These are phyloP conservation scores for Tapirus terrestris DNA, from an alignment of 2,113 vertebrate genomes.

Conservation along the genomic window DNA sequence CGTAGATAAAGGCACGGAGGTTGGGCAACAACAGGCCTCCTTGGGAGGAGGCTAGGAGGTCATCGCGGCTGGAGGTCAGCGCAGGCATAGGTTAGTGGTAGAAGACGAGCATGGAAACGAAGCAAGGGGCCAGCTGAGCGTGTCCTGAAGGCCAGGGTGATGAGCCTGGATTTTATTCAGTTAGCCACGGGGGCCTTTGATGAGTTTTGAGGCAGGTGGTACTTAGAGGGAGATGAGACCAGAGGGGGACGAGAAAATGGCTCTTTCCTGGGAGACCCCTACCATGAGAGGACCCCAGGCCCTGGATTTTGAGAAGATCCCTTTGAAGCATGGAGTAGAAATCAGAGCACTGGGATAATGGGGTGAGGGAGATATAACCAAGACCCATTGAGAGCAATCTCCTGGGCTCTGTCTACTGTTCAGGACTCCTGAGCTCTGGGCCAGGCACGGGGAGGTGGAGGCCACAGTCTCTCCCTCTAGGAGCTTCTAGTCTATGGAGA, in stretches of 20 bases:
- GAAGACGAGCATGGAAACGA: rapidly evolving
- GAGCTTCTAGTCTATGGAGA: not conserved
- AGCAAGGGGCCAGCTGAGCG: not conserved
- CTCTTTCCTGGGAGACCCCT: not conserved
- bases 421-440: not conserved
- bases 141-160: not conserved
- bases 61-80: not conserved
- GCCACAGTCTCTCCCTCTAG: not conserved
- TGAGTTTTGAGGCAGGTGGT: not conserved
- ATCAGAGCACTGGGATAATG: not conserved
- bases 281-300: too few species aligned
- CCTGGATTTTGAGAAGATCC: not conserved
- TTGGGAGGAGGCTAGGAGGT: not conserved
- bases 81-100: rapidly evolving
- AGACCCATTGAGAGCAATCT: not conserved
- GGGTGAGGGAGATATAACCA: not conserved
- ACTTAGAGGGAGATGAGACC: not conserved
- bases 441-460: not conserved
- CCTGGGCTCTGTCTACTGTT: not conserved
- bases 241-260: not conserved
- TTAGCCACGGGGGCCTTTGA: not conserved
- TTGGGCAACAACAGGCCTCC: not conserved
- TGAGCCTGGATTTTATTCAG: not conserved
- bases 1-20: not conserved
- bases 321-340: not conserved